Evolutionary conservation across 92 coral and sea anemone species (phyloP).

Genomic region (Siderastrea siderea): DNA sequence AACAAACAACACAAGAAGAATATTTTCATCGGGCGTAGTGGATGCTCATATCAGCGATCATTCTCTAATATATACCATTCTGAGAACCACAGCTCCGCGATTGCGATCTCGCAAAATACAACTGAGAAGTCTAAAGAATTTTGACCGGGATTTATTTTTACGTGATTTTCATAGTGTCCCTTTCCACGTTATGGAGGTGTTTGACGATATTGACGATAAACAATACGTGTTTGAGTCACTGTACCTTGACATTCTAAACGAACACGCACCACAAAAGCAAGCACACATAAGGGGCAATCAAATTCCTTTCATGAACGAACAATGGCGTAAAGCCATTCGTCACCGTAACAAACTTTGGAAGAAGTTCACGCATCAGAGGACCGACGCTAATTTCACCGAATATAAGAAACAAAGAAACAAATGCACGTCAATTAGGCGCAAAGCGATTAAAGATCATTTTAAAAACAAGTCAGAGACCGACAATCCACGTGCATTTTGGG

Average conservation of each 20-base stretch:
- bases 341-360: constrained; percentile 58
- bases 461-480: constrained; percentile 26
- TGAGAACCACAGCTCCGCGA: constrained; percentile 57
- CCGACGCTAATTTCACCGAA: constrained; percentile 38
- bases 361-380: constrained; percentile 39
- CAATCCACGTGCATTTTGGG: constrained; percentile 20
- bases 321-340: constrained; percentile 57
- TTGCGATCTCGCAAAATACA: constrained; percentile 61
- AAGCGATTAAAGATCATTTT: constrained; percentile 20
- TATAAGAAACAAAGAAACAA: constrained; percentile 62
- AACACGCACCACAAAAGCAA: constrained; percentile 44
- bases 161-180: constrained; percentile 54
- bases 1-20: constrained; percentile 51
- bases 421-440: constrained; percentile 58
- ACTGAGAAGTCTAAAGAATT: constrained; percentile 61
- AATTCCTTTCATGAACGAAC: constrained; percentile 52
- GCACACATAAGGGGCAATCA: constrained; percentile 61
- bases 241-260: constrained; percentile 43
- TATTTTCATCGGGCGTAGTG: constrained; percentile 57
- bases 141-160: constrained; percentile 50
- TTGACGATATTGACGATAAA: constrained; percentile 71
- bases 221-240: constrained; percentile 65
- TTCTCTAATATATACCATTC: constrained; percentile 53
- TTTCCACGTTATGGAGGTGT: constrained; percentile 66
- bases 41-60: constrained; percentile 72